Percentiles rank a stretch among this genome's conserved stretches.
These are phyloP conservation scores for Cyanoderma ruficeps DNA, from an alignment of 2,113 vertebrate species.

Conservation along the genomic window DNA sequence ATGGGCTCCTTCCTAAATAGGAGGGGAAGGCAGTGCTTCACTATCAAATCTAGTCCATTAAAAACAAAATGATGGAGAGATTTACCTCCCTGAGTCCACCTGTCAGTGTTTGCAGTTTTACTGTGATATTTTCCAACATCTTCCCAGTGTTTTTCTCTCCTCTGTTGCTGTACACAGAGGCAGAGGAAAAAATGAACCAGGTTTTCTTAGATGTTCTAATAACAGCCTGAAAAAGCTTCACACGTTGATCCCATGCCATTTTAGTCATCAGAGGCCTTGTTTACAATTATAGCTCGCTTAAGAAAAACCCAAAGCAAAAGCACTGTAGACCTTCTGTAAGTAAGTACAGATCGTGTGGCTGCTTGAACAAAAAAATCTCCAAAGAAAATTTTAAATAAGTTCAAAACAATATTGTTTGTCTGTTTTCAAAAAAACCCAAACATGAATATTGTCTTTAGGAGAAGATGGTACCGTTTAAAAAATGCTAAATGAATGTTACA, in stretches of 20 bases:
- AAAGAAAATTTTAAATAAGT: neutral
- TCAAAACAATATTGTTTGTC: neutral
- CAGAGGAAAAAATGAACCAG: constrained; percentile 26
- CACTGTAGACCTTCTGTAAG: neutral
- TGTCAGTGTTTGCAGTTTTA: neutral
- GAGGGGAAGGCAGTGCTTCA: neutral
- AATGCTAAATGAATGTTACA: neutral
- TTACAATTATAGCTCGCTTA: neutral
- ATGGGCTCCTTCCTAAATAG: neutral
- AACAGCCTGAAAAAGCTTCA: constrained; percentile 33
- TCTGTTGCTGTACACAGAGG: constrained; percentile 6
- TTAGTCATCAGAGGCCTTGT: constrained; percentile 20
- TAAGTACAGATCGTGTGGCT: neutral
- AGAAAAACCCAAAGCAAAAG: neutral
- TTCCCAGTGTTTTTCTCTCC: constrained; percentile 32
- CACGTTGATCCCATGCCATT: neutral
- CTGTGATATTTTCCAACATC: constrained; percentile 36
- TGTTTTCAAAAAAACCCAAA: rapidly evolving
- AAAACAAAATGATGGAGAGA: neutral
- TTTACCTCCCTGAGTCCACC: neutral
- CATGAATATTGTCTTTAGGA: neutral
- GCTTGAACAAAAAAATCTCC: neutral
- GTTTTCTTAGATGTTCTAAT: constrained; percentile 32
- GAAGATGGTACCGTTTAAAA: neutral
- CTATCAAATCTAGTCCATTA: neutral